phyloP scores from a whole-genome alignment of 2,113 vertebrate species.

The Propithecus coquereli region DNA sequence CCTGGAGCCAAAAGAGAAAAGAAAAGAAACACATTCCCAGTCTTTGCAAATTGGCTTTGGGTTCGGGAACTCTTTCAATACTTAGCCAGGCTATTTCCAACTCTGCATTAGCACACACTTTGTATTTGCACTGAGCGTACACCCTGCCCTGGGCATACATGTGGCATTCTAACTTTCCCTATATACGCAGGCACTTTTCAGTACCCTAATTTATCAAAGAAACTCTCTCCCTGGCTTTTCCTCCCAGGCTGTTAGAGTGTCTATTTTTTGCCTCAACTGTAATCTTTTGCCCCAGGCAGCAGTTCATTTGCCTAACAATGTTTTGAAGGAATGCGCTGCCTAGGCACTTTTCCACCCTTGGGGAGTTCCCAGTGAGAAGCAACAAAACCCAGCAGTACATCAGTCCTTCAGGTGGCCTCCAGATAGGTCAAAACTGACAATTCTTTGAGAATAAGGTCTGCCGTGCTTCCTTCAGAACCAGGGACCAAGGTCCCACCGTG shows the following conservation, averaged over 20 bases:
- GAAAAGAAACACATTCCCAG: not conserved
- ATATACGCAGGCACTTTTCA: not conserved
- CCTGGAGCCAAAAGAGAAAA: not conserved
- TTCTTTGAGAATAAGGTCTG: not conserved
- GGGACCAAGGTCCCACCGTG: too few species aligned
- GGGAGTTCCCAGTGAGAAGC: not conserved
- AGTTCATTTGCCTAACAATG: not conserved
- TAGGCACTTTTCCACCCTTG: not conserved
- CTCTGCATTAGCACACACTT: not conserved
- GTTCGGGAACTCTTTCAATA: not conserved
- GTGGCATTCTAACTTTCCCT: not conserved
- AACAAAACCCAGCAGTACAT: not conserved
- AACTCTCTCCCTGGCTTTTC: not conserved
- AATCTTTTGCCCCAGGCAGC: not conserved
- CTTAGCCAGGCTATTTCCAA: not conserved
- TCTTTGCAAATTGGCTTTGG: not conserved
- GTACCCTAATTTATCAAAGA: not conserved
- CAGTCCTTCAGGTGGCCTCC: not conserved
- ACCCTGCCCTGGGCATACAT: not conserved
- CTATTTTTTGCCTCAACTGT: not conserved
- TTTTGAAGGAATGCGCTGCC: not conserved
- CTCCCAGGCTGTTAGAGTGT: not conserved
- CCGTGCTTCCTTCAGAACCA: not conserved
- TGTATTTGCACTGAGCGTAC: not conserved
- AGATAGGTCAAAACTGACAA: not conserved